phyloP scores from a whole-genome alignment of 2,113 vertebrate species.

The Paedocypris sp. region DNA sequence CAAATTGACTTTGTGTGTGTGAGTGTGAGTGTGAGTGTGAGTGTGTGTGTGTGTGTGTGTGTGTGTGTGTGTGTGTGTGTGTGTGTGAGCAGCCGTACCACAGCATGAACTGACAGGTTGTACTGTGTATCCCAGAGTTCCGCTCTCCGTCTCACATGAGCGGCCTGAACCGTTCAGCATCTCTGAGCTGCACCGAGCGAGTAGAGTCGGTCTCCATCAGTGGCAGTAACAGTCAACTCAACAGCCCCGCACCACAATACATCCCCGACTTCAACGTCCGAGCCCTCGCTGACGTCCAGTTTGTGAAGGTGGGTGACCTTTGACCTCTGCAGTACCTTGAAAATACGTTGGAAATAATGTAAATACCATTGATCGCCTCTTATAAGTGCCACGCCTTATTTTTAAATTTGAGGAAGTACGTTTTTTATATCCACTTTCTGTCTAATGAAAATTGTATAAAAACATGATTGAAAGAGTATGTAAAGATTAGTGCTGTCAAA shows the following conservation, averaged over 20 bases:
- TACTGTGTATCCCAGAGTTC: slow-evolving; percentile 58
- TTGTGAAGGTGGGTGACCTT: slow-evolving; percentile 70
- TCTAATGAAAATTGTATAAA: too few species aligned
- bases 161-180: slow-evolving; percentile 78
- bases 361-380: too few species aligned
- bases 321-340: too few species aligned
- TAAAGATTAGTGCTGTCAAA: too few species aligned
- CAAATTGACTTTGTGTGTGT: not conserved
- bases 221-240: slow-evolving; percentile 72
- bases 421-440: too few species aligned
- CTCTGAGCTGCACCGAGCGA: slow-evolving; percentile 74
- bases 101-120: too few species aligned
- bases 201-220: slow-evolving; percentile 57
- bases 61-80: not conserved
- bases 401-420: too few species aligned
- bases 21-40: not conserved
- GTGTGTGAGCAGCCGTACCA: too few species aligned
- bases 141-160: slow-evolving; percentile 74
- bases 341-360: too few species aligned
- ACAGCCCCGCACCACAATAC: slow-evolving; percentile 60
- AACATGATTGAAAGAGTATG: too few species aligned
- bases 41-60: not conserved
- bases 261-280: slow-evolving; percentile 86
- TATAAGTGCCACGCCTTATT: too few species aligned
- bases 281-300: slow-evolving; percentile 82